These are phyloP conservation scores for Pteria penguin DNA, from an alignment of 2,888 invertebrate genomes.

Conservation along the genomic window DNA sequence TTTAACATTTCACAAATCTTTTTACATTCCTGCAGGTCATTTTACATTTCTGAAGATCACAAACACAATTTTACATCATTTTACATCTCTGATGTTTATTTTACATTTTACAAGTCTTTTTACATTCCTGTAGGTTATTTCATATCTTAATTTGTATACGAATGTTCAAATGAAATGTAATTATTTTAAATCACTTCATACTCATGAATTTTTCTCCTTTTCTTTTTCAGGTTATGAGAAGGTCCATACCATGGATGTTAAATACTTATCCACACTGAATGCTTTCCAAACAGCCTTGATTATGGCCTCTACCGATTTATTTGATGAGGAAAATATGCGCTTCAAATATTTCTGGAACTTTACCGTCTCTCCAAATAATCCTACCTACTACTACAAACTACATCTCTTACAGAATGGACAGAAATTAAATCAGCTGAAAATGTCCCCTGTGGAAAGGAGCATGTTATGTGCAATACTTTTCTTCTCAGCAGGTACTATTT, in stretches of 20 bases:
- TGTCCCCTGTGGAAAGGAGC: conserved; percentile 54
- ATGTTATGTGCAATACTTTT: conserved; percentile 48
- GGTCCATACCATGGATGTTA: conserved; percentile 18
- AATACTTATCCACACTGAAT: conserved; percentile 6
- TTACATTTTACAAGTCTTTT: too few relatives aligned
- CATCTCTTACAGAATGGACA: conserved; percentile 51
- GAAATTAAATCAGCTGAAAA: conserved; percentile 48
- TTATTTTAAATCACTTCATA: background rate
- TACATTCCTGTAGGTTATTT: too few relatives aligned
- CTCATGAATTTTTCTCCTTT: too few relatives aligned
- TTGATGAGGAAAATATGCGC: conserved; percentile 45
- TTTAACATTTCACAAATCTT: too few relatives aligned
- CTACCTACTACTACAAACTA: conserved; percentile 55
- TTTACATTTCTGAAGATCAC: too few relatives aligned
- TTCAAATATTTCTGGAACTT: conserved; percentile 59
- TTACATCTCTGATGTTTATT: too few relatives aligned
- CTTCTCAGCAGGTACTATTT: conserved; percentile 55
- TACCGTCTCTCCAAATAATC: conserved; percentile 53
- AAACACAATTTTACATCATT: too few relatives aligned
- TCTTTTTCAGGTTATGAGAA: conserved; percentile 41
- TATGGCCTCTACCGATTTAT: conserved; percentile 22
- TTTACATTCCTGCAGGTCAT: too few relatives aligned
- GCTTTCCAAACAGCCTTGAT: conserved; percentile 28
- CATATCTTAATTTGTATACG: background rate
- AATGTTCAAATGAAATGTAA: background rate